These are phyloP conservation scores for Bombylius major DNA, from an alignment of 2,888 invertebrate genomes.

Conservation along the genomic window DNA sequence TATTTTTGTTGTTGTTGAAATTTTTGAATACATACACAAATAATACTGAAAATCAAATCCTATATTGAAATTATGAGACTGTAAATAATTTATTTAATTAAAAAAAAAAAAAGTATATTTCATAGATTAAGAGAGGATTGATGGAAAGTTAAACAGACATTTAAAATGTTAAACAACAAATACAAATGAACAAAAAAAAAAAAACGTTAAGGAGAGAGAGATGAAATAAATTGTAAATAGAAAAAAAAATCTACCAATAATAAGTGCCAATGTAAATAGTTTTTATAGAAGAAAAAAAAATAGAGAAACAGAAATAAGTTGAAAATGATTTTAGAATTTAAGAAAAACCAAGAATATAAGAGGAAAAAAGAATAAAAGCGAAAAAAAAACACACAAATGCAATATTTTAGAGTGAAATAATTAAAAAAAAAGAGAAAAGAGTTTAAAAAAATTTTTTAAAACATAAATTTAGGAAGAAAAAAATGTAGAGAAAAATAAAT, in stretches of 20 bases:
- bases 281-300: neutral
- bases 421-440: constrained; percentile 1
- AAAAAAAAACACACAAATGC: constrained; percentile 10
- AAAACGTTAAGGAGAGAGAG: neutral
- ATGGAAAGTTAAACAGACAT: too few relatives aligned
- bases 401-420: constrained; percentile 14
- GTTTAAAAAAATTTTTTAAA: neutral
- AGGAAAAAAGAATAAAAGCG: neutral
- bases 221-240: neutral
- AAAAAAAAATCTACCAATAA: constrained; percentile 1
- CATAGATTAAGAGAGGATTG: too few relatives aligned
- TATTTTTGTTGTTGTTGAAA: too few relatives aligned
- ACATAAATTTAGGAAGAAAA: too few relatives aligned
- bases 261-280: constrained; percentile 10
- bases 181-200: neutral
- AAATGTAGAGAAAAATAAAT: too few relatives aligned
- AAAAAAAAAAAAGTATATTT: neutral
- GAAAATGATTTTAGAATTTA: too few relatives aligned
- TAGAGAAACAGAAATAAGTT: neutral
- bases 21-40: too few relatives aligned
- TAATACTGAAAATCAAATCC: neutral
- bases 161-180: too few relatives aligned
- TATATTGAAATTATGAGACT: constrained; percentile 18
- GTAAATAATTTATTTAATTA: constrained; percentile 23
- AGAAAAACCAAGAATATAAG: neutral